Evolutionary conservation across 2,888 invertebrate species (phyloP).

Genomic region (Fragum fragum): DNA sequence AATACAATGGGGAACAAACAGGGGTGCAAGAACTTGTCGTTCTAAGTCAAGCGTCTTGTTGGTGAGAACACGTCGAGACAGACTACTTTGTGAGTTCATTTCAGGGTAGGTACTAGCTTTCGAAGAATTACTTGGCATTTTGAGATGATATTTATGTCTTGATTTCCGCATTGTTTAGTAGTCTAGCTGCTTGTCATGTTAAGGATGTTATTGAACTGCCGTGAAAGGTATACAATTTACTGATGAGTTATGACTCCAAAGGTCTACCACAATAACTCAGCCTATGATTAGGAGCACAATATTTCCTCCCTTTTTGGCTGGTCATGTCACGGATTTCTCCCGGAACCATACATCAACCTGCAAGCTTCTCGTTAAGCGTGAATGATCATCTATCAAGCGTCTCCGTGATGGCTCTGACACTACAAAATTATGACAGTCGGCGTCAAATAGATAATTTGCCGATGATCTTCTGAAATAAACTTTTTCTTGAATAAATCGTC

Average conservation of each 20-base stretch:
- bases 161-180: no score
- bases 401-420: conserved; percentile 63
- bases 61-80: no score
- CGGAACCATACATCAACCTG: conserved; percentile 59
- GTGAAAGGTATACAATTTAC: conserved; percentile 62
- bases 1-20: no score
- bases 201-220: conserved; percentile 37
- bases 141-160: no score
- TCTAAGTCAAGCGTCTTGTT: no score
- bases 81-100: no score
- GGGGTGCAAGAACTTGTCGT: no score
- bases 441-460: conserved; percentile 71
- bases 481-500: no score
- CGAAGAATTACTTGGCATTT: no score
- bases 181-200: neutral
- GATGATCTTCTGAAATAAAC: conserved; percentile 58
- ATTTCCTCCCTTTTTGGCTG: conserved; percentile 64
- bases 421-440: conserved; percentile 61
- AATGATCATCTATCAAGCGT: conserved; percentile 66
- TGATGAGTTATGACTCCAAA: conserved; percentile 57
- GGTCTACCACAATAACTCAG: conserved; percentile 69
- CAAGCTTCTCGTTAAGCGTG: conserved; percentile 59
- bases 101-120: no score
- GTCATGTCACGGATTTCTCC: conserved; percentile 56
- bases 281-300: conserved; percentile 65